Base-by-base conservation (phyloP, 2,888 invertebrate genomes). In the Philereme vetulata region DNA sequence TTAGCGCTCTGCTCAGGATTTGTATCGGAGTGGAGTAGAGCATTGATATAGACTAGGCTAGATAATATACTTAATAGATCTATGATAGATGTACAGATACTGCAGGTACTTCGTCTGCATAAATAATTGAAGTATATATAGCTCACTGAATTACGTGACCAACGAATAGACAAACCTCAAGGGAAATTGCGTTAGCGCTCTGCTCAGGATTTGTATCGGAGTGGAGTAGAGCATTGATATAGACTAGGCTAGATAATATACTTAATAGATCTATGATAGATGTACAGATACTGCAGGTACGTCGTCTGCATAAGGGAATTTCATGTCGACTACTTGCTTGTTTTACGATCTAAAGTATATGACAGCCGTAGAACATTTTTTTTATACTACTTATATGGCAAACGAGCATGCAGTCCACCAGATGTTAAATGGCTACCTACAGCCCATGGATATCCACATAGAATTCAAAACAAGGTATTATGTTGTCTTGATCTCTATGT, bases 121-220 rank as follows among this genome's bases (percentile, higher is more conserved):
- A n/a, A 9, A 9, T 1, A 42, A 42, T 42, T 42, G 42, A 42
- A 42, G 10, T 10, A 9, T n/a, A n/a, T 5, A 7, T 42, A n/a
- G n/a, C n/a, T n/a, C 42, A 5, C 0, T 42, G 10, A 10, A 42
- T n/a, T n/a, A 42, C n/a, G 42, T n/a, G 42, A 42, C 10, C 38
- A 49, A 36, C 21, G 36, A 35, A 40, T 33, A 42, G 42, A 51
- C 50, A 5, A 40, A 33, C 33, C 40, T n/a, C 40, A 32, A 11
- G 50, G 42, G 40, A 42, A 51, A 51, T 42, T 33, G 32, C 50
- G 40, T 42, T 42, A 42, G 21, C 49, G 49, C 49, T 49, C 8
- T 11, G 11, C 36, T 38, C 49, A 10, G 42, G 42, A 42, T 42
- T 42, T 42, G 10, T 10, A 42, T 42, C 8, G 10, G 42, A 42